phyloP scores from a whole-genome alignment of 2,797 vertebrate species.

The Leptodactylus fallax region DNA sequence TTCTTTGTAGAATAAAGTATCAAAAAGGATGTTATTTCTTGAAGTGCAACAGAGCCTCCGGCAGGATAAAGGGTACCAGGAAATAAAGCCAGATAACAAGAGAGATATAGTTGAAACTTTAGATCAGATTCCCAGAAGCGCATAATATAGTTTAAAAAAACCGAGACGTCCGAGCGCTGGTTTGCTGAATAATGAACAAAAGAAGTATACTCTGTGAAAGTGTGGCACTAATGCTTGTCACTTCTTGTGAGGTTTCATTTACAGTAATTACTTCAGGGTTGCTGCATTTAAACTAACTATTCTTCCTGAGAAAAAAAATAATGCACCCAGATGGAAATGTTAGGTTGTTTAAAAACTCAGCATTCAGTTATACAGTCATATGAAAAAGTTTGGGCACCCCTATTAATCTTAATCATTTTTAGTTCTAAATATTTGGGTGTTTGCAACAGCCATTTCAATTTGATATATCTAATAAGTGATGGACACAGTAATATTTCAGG shows the following conservation, averaged over 20 bases:
- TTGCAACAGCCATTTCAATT: no score
- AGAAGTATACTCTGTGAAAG: not conserved
- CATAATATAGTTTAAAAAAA: not conserved
- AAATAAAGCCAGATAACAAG: conserved; percentile 18
- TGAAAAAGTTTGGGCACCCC: no score
- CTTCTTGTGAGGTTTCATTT: not conserved
- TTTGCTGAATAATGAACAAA: conserved; percentile 11
- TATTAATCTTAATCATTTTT: no score
- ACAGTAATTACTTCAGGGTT: not conserved
- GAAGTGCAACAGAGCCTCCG: conserved; percentile 13
- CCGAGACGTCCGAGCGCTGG: not conserved
- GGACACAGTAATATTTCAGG: no score
- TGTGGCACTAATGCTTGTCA: not conserved
- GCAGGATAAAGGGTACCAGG: conserved; percentile 33
- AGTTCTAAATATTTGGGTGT: no score
- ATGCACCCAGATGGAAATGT: no score
- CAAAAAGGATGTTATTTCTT: conserved; percentile 49
- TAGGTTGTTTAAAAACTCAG: no score
- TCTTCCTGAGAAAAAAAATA: no score
- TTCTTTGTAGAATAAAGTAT: conserved; percentile 47
- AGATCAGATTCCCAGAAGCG: conserved; percentile 3
- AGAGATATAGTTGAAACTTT: conserved; percentile 29
- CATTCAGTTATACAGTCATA: no score
- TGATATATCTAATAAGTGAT: no score
- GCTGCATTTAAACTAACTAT: no score